Conservation (phyloP, 2,113 vertebrate species). For the Odocoileus virginianus region DNA sequence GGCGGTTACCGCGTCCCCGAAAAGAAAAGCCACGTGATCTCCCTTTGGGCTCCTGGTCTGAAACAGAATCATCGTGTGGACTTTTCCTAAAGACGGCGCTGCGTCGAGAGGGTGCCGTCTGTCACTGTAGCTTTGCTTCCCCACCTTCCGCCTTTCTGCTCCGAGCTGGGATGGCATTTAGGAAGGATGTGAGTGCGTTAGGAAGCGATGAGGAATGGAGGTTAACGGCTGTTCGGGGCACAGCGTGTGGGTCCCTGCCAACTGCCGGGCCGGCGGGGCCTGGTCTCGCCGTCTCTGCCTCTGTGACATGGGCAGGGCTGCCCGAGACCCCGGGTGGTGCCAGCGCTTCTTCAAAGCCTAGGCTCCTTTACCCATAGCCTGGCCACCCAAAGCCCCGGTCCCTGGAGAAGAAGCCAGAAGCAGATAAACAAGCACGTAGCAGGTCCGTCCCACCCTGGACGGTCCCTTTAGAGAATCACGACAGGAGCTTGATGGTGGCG, state of each 20-base stretch:
- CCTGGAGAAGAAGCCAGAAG: fast-evolving
- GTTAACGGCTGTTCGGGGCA: fast-evolving
- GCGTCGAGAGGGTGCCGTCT: fast-evolving
- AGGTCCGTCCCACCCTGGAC: fast-evolving
- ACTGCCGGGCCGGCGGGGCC: fast-evolving
- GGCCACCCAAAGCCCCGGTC: fast-evolving
- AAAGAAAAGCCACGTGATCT: neutral
- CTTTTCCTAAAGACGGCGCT: neutral
- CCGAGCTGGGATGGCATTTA: fast-evolving
- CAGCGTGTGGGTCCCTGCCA: fast-evolving
- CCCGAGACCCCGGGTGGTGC: too few relatives aligned
- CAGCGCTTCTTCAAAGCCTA: fast-evolving
- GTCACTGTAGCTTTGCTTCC: fast-evolving
- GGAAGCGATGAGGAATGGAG: fast-evolving
- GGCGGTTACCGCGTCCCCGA: fast-evolving
- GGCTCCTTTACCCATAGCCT: fast-evolving
- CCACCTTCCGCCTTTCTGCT: neutral
- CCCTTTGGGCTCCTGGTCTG: neutral
- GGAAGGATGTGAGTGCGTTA: fast-evolving
- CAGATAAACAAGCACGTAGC: fast-evolving
- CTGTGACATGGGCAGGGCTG: fast-evolving
- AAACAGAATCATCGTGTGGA: neutral
- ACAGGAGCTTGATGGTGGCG: fast-evolving
- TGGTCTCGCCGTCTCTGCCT: fast-evolving
- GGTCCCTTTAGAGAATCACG: fast-evolving